Evolutionary conservation across 2,797 vertebrate species (phyloP).

Genomic region (Eutrigla gurnardus): DNA sequence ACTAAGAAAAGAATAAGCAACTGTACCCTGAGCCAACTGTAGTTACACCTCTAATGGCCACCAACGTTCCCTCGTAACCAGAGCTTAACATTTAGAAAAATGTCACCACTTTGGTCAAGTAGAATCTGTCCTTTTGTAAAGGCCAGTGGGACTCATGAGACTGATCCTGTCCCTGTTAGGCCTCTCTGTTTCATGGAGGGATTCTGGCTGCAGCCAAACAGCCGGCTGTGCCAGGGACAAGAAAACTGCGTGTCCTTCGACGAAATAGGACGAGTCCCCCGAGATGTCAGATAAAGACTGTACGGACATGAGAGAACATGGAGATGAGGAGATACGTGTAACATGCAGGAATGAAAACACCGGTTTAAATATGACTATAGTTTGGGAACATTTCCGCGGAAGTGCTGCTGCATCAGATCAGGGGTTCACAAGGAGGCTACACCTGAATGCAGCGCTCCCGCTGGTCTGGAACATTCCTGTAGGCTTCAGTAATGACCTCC

Average conservation of each 20-base stretch:
- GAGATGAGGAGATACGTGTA: slow-evolving; percentile 29
- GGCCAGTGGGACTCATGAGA: slow-evolving; percentile 58
- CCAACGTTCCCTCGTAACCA: slow-evolving; percentile 34
- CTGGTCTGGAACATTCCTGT: slow-evolving; percentile 72
- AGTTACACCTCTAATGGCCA: neutral
- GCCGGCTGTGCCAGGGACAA: slow-evolving; percentile 39
- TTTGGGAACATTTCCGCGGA: neutral
- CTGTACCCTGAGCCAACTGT: neutral
- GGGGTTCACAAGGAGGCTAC: slow-evolving; percentile 53
- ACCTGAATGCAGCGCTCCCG: slow-evolving; percentile 66
- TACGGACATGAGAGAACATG: slow-evolving; percentile 31
- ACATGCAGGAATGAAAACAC: no score
- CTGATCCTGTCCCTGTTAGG: slow-evolving; percentile 48
- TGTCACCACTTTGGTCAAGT: slow-evolving; percentile 58
- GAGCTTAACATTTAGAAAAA: slow-evolving; percentile 61
- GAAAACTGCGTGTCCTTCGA: slow-evolving; percentile 33
- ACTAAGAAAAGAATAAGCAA: neutral
- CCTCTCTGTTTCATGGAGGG: slow-evolving; percentile 52
- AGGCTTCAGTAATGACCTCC: slow-evolving; percentile 72
- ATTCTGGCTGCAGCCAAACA: slow-evolving; percentile 58
- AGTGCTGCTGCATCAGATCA: slow-evolving; percentile 6
- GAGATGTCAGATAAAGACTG: slow-evolving; percentile 59
- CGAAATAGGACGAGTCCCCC: slow-evolving; percentile 77
- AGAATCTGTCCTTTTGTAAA: slow-evolving; percentile 65
- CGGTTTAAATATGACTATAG: no score